phyloP scores from a whole-genome alignment of 2,797 vertebrate genomes.

The Ceryle rudis region DNA sequence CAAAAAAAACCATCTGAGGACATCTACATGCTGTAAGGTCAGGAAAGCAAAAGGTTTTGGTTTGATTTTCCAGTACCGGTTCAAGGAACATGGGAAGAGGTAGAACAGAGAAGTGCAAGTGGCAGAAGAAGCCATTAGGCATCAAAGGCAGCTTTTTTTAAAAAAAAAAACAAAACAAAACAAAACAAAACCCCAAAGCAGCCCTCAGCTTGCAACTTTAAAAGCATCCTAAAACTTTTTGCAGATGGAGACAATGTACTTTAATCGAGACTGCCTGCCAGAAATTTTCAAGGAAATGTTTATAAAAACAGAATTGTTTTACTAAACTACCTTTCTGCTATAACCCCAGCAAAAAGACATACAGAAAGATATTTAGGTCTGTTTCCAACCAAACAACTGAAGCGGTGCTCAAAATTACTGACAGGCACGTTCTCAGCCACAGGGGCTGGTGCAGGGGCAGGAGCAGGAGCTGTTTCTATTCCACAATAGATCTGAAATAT shows the following conservation, averaged over 20 bases:
- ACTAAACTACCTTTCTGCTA: neutral
- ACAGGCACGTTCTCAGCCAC: neutral
- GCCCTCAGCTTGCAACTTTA: neutral
- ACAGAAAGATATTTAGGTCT: neutral
- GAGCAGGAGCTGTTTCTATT: neutral
- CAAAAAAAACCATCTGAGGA: neutral
- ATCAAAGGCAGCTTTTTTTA: neutral
- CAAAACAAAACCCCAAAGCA: neutral
- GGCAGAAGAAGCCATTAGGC: neutral
- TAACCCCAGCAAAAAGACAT: neutral
- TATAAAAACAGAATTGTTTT: neutral
- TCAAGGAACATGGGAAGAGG: neutral
- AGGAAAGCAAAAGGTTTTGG: slow-evolving; percentile 52
- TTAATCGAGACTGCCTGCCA: neutral
- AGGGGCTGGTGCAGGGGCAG: neutral
- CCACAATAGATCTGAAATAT: neutral
- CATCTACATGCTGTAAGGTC: slow-evolving; percentile 9
- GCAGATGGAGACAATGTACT: neutral
- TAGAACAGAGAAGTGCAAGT: neutral
- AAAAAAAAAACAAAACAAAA: too few relatives aligned
- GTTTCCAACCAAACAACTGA: neutral
- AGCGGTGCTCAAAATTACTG: neutral
- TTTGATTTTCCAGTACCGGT: neutral
- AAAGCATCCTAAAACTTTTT: neutral
- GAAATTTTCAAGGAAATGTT: neutral